These are phyloP conservation scores for Agraylea sexmaculata DNA, from an alignment of 1,140 invertebrate genomes.

Conservation along the genomic window DNA sequence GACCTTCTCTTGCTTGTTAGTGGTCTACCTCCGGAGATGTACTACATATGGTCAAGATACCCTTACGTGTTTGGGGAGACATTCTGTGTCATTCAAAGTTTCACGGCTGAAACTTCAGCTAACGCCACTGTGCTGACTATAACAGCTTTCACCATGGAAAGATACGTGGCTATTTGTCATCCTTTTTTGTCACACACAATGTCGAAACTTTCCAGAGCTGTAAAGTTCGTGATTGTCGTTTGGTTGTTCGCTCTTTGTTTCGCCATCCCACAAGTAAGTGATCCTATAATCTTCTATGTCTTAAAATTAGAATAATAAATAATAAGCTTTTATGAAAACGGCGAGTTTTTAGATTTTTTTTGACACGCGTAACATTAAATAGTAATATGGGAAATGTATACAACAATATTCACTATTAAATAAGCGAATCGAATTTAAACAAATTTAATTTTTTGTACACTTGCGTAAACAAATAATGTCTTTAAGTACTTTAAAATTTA, in stretches of 20 bases:
- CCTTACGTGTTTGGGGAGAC: conserved; percentile 78
- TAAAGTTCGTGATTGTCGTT: conserved; percentile 58
- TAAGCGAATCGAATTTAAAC: no score
- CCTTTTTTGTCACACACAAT: conserved; percentile 70
- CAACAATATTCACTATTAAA: no score
- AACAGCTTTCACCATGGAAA: conserved; percentile 67
- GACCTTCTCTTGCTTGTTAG: conserved; percentile 81
- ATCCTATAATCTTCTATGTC: no score
- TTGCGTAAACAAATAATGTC: no score
- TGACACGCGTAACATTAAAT: no score
- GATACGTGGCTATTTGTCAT: conserved; percentile 69
- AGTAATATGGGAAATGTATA: no score
- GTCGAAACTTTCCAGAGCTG: conserved; percentile 64
- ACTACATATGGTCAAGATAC: conserved; percentile 75
- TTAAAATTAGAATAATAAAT: no score
- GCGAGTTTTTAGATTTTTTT: no score
- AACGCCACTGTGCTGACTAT: conserved; percentile 88
- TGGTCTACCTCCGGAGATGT: conserved; percentile 74
- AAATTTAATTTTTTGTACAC: no score
- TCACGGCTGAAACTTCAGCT: conserved; percentile 80
- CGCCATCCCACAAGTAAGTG: conserved; percentile 62
- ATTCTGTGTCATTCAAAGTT: conserved; percentile 74
- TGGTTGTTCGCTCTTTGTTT: conserved; percentile 59
- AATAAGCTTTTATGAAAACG: no score
- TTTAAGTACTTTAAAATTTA: no score